Percentiles rank a stretch among this genome's conserved stretches.
Evolutionary conservation across 2,888 invertebrate genomes (phyloP).

Genomic region (Unio delphinus): DNA sequence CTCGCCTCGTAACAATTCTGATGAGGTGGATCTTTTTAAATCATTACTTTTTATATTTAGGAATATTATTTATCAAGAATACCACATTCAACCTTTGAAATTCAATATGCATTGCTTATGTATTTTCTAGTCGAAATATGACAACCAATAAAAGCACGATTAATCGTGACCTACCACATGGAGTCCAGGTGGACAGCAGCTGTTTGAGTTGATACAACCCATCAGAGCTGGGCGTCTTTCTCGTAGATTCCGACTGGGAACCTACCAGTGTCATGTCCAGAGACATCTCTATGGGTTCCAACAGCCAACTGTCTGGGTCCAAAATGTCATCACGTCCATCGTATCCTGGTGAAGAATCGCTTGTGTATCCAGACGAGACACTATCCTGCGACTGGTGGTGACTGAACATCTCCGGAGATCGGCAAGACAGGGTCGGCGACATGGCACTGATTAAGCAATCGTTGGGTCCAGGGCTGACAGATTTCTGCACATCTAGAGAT

Average conservation of each 20-base stretch:
- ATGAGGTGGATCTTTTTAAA: no score
- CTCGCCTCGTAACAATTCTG: no score
- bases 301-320: constrained; percentile 43
- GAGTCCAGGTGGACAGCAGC: constrained; percentile 43
- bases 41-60: no score
- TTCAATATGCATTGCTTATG: no score
- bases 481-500: constrained; percentile 10
- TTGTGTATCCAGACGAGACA: constrained; percentile 16
- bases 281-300: constrained; percentile 39
- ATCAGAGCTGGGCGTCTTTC: constrained; percentile 13
- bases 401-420: constrained; percentile 14
- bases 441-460: constrained; percentile 5
- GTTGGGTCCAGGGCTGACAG: constrained; percentile 27
- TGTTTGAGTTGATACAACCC: constrained; percentile 56
- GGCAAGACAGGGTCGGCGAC: constrained; percentile 14
- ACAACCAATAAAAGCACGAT: not conserved
- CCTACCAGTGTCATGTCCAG: constrained; percentile 32
- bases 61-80: no score
- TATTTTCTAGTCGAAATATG: no score
- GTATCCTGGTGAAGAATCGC: constrained; percentile 29
- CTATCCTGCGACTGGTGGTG: constrained; percentile 15
- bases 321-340: constrained; percentile 39
- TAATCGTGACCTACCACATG: constrained; percentile 47
- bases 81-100: no score
- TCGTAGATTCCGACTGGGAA: constrained; percentile 15